Percentiles rank a stretch among this genome's conserved stretches.
Evolutionary conservation across 2,113 vertebrate species (phyloP).

Genomic region (Mohoua ochrocephala): DNA sequence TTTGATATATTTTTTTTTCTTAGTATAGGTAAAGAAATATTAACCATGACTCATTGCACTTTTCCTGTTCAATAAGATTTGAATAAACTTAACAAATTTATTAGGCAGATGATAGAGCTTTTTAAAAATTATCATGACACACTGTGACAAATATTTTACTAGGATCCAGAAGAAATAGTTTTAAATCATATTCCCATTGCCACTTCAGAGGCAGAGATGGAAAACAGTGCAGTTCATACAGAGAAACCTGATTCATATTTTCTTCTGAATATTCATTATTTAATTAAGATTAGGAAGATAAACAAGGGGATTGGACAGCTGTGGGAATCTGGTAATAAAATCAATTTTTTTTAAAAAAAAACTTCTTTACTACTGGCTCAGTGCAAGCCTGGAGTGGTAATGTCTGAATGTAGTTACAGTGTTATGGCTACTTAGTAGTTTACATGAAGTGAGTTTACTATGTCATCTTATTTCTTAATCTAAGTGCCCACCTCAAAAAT

Average conservation of each 20-base stretch:
- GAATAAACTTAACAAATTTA: conserved; percentile 52
- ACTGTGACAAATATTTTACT: conserved; percentile 47
- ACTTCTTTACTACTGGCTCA: neutral
- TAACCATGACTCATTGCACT: conserved; percentile 37
- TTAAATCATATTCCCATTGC: conserved; percentile 12
- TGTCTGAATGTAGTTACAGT: neutral
- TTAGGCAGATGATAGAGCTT: conserved; percentile 35
- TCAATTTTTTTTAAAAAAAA: neutral
- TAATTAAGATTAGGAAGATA: conserved; percentile 58
- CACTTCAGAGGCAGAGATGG: neutral
- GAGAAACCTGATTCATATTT: neutral
- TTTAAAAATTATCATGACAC: conserved; percentile 44
- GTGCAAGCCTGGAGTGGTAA: neutral
- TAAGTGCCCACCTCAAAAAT: neutral
- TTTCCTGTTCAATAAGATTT: conserved; percentile 33
- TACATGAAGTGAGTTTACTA: neutral
- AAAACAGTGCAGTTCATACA: neutral
- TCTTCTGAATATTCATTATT: conserved; percentile 58
- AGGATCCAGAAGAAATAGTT: conserved; percentile 38
- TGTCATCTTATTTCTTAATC: neutral
- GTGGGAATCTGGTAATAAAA: conserved; percentile 10
- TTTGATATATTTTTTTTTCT: conserved; percentile 45
- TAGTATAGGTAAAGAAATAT: conserved; percentile 55
- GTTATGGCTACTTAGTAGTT: neutral
- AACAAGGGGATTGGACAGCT: conserved; percentile 22